Percentiles rank a stretch among this genome's conserved stretches.
These are phyloP conservation scores for Otocyon megalotis DNA, from an alignment of 2,113 vertebrate genomes.

Conservation along the genomic window DNA sequence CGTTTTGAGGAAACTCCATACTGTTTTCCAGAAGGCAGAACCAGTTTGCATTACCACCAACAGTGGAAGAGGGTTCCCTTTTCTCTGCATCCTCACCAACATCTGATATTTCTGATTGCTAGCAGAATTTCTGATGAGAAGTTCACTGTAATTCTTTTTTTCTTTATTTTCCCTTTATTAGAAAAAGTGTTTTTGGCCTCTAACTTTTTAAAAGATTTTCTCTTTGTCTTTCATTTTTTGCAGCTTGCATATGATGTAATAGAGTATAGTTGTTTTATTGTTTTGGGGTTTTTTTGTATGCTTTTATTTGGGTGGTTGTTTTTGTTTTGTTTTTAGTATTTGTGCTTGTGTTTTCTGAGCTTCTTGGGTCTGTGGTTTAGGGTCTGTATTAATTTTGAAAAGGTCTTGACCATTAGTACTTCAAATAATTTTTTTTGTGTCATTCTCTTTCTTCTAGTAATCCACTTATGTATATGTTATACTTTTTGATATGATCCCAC, in stretches of 20 bases:
- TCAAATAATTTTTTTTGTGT: not conserved
- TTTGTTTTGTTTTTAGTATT: not conserved
- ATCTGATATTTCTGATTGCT: not conserved
- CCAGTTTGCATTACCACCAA: not conserved
- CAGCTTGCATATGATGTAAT: not conserved
- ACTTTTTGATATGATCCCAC: not conserved
- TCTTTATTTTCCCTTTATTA: not conserved
- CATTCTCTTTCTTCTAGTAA: not conserved
- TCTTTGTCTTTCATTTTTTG: not conserved
- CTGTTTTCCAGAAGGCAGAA: not conserved
- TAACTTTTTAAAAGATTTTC: not conserved
- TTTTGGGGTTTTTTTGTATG: not conserved
- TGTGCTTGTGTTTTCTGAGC: not conserved
- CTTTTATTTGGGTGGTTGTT: not conserved
- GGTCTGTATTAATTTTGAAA: not conserved
- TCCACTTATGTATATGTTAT: not conserved
- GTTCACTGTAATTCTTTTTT: not conserved
- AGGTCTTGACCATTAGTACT: not conserved
- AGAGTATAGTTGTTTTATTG: not conserved
- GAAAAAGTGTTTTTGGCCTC: not conserved
- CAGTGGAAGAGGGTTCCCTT: not conserved
- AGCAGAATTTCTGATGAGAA: not conserved
- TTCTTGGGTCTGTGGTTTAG: not conserved
- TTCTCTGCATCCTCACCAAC: not conserved
- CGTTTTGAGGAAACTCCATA: not conserved